These are phyloP conservation scores for Trachelus iudaicus DNA, from an alignment of 2,888 invertebrate genomes.

Conservation along the genomic window DNA sequence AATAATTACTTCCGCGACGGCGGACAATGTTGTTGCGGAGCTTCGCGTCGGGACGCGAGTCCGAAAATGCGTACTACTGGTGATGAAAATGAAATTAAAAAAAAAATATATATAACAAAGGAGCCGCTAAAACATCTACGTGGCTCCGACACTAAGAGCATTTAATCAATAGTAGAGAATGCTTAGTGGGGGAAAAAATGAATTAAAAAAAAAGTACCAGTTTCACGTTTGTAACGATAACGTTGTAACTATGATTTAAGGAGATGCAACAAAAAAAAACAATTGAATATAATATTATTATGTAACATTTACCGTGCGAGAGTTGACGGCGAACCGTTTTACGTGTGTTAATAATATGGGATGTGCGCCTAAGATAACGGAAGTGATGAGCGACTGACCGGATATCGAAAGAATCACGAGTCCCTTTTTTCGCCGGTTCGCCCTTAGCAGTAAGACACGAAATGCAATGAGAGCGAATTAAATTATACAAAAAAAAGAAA, in stretches of 20 bases:
- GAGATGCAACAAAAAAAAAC: conserved; percentile 28
- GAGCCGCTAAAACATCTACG: conserved; percentile 8
- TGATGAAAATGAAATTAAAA: neutral
- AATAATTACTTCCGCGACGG: neutral
- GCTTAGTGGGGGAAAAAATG: conserved; percentile 43
- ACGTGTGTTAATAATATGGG: conserved; percentile 29
- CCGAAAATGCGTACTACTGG: neutral
- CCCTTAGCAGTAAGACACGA: neutral
- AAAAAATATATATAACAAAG: conserved; percentile 9
- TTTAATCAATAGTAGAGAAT: conserved; percentile 61
- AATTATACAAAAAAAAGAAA: neutral
- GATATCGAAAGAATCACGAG: neutral
- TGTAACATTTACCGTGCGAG: conserved; percentile 41
- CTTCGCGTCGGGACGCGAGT: conserved; percentile 25
- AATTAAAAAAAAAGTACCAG: conserved; percentile 39
- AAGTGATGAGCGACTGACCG: conserved; percentile 3
- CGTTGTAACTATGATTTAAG: conserved; percentile 46
- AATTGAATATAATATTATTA: conserved; percentile 50
- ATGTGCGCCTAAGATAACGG: conserved; percentile 17
- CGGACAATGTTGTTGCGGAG: neutral
- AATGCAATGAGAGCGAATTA: neutral
- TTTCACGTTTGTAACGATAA: conserved; percentile 49
- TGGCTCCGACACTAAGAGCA: conserved; percentile 57
- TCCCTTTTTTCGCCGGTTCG: neutral
- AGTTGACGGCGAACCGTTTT: conserved; percentile 10